Base-by-base conservation (phyloP, 1,140 invertebrate species). In the Drosophila malerkotliana region DNA sequence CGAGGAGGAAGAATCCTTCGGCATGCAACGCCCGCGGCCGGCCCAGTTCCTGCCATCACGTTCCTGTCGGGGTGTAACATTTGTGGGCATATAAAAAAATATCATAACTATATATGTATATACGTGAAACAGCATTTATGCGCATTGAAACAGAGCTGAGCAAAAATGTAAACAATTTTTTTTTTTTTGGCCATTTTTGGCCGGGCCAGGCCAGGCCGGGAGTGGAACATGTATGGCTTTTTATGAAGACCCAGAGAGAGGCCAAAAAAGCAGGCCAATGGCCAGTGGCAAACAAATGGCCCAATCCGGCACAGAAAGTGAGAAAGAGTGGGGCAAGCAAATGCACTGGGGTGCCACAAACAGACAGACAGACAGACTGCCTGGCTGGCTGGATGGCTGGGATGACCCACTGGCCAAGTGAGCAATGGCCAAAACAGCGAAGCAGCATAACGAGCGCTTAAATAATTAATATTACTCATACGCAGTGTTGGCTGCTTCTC, bases 381-480 rank as follows among this genome's bases (percentile, higher is more conserved):
- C 28, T 7, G 41, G 9, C 39, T 34, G 53, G 47, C 34, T 7
- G 41, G 10, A 41, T 28, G 39, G 41, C 48, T 58, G 53, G 41
- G 32, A 24, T 67, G 63, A 66, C 55, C 51, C 60, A 66, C 75
- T 78, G 75, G 26, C 49, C 69, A 84, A 84, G 81, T 83, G 80
- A 78, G 59, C 80, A 75, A 48, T 72, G 74, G 18, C 44, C 44
- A 47, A 18, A 47, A 21, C 21, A 76, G 51, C 26, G 66, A 7
- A 56, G 32, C 63, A 45, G 56, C 59, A 79, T 88, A 88, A 88
- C 83, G 83, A 88, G 83, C 61, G 72, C 79, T 88, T 88, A 79
- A 88, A 88, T 88, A 88, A 88, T 88, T 83, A 88, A 88, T 88
- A 88, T 88, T 82, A 73, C 83, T 88, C 76, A 77, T 72, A 77